phyloP scores from a whole-genome alignment of 2,113 vertebrate species.

The Monarcha castaneiventris region DNA sequence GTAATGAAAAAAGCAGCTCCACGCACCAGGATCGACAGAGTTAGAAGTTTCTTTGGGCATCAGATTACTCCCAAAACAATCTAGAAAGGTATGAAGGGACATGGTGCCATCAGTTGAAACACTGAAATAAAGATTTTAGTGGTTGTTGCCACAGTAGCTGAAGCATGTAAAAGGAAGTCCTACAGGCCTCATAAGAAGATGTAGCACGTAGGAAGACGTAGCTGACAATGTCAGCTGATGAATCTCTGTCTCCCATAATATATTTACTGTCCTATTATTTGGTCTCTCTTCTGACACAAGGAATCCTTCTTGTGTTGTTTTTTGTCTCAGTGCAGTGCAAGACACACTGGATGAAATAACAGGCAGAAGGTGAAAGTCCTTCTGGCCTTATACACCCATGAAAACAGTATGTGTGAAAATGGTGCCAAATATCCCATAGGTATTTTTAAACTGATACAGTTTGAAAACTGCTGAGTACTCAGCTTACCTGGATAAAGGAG shows the following conservation, averaged over 20 bases:
- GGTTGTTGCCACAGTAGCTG: not conserved
- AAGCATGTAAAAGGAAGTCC: not conserved
- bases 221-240: not conserved
- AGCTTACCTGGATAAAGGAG: not conserved
- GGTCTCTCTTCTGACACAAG: not conserved
- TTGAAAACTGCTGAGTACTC: not conserved
- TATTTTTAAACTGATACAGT: not conserved
- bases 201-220: rapidly evolving
- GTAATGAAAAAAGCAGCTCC: not conserved
- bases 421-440: not conserved
- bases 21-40: not conserved
- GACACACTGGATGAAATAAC: not conserved
- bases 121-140: not conserved
- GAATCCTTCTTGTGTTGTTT: not conserved
- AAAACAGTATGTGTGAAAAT: not conserved
- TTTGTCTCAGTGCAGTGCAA: not conserved
- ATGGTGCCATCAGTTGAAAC: not conserved
- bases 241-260: not conserved
- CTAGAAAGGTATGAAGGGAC: not conserved
- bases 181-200: not conserved
- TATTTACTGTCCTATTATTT: not conserved
- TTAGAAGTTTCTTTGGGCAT: not conserved
- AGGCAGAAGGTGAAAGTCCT: not conserved
- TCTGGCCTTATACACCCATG: rapidly evolving
- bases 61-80: not conserved